These are phyloP conservation scores for Brachymystax lenok DNA, from an alignment of 2,797 vertebrate species.

Conservation along the genomic window DNA sequence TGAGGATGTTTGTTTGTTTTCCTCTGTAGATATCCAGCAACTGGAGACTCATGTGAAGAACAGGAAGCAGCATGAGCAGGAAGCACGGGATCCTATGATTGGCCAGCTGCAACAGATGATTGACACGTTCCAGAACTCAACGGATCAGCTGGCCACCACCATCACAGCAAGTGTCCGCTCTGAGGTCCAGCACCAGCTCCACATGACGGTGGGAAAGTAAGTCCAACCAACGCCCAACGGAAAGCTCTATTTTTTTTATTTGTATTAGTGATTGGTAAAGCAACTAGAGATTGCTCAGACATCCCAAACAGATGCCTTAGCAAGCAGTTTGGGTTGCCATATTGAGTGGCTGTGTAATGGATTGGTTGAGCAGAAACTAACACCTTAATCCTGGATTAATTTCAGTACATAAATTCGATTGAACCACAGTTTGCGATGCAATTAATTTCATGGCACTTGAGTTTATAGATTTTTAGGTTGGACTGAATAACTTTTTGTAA, in stretches of 20 bases:
- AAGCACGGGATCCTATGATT: slow-evolving; percentile 84
- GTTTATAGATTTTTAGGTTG: background rate
- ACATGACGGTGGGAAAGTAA: slow-evolving; percentile 92
- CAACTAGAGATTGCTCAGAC: slow-evolving; percentile 2
- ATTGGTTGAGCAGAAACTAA: background rate
- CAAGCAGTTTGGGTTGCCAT: slow-evolving; percentile 6
- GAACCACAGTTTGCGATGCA: slow-evolving; percentile 41
- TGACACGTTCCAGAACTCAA: slow-evolving; percentile 84
- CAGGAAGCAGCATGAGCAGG: slow-evolving; percentile 88
- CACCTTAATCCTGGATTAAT: slow-evolving; percentile 60
- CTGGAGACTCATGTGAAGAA: slow-evolving; percentile 90
- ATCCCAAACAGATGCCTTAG: slow-evolving; percentile 2
- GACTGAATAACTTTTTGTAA: no score
- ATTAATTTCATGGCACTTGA: background rate
- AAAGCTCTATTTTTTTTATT: background rate
- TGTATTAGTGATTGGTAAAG: background rate
- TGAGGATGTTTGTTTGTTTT: background rate
- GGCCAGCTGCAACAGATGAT: slow-evolving; percentile 89
- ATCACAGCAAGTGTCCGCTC: slow-evolving; percentile 83
- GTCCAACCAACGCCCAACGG: slow-evolving; percentile 43
- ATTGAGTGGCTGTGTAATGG: background rate
- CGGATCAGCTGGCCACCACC: slow-evolving; percentile 85
- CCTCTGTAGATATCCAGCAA: slow-evolving; percentile 86
- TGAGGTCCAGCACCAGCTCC: slow-evolving; percentile 94
- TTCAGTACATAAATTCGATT: slow-evolving; percentile 62